Evolutionary conservation across 2,888 invertebrate genomes (phyloP), one percentile per base, ranked within the genome.

Genomic region (Protodeltote pygarga): DNA sequence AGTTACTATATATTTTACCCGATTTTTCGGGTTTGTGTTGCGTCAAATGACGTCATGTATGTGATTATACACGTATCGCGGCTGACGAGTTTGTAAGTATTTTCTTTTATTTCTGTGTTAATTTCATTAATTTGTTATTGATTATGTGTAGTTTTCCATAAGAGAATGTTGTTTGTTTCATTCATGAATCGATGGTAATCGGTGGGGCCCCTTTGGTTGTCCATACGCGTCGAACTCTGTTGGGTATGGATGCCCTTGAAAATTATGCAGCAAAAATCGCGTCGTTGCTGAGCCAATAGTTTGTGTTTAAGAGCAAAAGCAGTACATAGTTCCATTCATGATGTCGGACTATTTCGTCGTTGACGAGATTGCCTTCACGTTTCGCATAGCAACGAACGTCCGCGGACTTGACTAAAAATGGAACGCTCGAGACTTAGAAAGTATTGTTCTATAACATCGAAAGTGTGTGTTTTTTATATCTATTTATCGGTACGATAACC

Each of bases 11-110:
- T 81, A 91, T 83, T 92, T 92, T 86, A 75, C 87, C 86, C 84
- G 87, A 87, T 87, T 89, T 87, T 92, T 90, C 82, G 85, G 83
- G 86, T 87, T 91, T 89, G 83, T 85, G 85, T 87, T 89, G 91
- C 91, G 89, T 88, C 90, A 87, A 90, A 89, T 92, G 92, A 92
- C 92, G 92, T 92, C 92, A 92, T 92, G 92, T 91, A 85, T 88
- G 85, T 90, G 91, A 87, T 83, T 83, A 90, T 85, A 92, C 92
- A 92, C 92, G 92, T 91, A 92, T 87, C 87, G 90, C 87, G 76
- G 77, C 80, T 84, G 89, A 79, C 83, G 84, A 91, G 85, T 89
- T 88, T 87, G 92, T 92, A 83, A 92, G 92, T 92, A 89, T 89
- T 89, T 89, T 89, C 85, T 81, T 83, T 85, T 87, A 89, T 87